A percentile compares a stretch with the other conserved stretches of the same genome.
phyloP scores from a whole-genome alignment of 2,888 invertebrate species.

The Agrilus cyanescens region DNA sequence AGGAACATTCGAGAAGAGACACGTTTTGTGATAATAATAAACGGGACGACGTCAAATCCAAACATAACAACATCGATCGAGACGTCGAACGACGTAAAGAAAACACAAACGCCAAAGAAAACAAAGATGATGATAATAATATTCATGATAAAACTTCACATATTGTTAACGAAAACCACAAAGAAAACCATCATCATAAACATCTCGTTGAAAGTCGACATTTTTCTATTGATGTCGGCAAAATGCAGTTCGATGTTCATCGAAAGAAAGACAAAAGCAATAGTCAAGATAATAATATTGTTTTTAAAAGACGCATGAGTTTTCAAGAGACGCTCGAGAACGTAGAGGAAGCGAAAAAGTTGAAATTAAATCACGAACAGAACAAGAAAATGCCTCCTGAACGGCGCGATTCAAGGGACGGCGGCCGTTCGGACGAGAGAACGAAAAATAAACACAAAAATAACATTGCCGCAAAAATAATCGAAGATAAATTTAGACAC shows the following conservation, averaged over 20 bases:
- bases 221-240: constrained; percentile 39
- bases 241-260: constrained; percentile 28
- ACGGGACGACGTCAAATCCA: constrained; percentile 22
- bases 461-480: constrained; percentile 41
- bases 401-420: constrained; percentile 62
- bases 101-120: constrained; percentile 33
- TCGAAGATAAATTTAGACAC: constrained; percentile 49
- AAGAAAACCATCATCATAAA: constrained; percentile 24
- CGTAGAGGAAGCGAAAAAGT: constrained; percentile 48
- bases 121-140: constrained; percentile 38
- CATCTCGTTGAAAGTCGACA: constrained; percentile 33
- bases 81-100: constrained; percentile 36
- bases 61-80: constrained; percentile 28
- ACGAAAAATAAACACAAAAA: constrained; percentile 47
- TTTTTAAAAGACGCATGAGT: constrained; percentile 63
- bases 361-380: constrained; percentile 42
- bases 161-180: constrained; percentile 21
- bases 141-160: constrained; percentile 40
- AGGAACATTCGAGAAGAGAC: constrained; percentile 13
- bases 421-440: constrained; percentile 21
- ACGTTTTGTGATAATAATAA: constrained; percentile 13
- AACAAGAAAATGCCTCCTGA: constrained; percentile 43
- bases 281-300: constrained; percentile 51
- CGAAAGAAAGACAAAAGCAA: constrained; percentile 51
- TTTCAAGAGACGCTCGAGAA: constrained; percentile 58